A percentile compares a stretch with the other conserved stretches of the same genome.
Conservation (phyloP, 2,113 vertebrate genomes). For the Sinocyclocheilus maitianheensis region DNA sequence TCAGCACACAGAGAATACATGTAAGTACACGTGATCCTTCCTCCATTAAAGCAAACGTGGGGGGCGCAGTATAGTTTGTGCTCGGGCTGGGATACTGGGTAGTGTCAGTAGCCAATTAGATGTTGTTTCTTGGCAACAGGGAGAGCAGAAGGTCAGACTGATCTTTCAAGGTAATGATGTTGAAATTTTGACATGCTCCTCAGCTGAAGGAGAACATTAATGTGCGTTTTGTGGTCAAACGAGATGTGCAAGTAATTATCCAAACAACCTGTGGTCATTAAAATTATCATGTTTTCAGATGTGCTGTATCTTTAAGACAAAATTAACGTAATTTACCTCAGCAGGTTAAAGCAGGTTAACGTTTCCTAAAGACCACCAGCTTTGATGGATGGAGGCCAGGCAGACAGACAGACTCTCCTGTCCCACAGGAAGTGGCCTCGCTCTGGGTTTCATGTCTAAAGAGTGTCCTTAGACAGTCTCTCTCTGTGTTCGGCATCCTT, state of each 20-base stretch:
- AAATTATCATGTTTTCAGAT: background rate
- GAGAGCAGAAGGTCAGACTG: background rate
- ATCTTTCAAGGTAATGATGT: slow-evolving; percentile 11
- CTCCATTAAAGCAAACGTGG: background rate
- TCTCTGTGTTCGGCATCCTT: slow-evolving; percentile 8
- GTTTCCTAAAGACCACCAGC: background rate
- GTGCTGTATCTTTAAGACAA: background rate
- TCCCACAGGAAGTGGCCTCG: background rate
- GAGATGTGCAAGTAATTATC: background rate
- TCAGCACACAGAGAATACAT: slow-evolving; percentile 96
- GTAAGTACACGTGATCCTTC: slow-evolving; percentile 78
- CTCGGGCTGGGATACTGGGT: slow-evolving; percentile 7
- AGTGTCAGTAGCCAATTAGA: slow-evolving; percentile 2
- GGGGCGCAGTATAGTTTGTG: background rate
- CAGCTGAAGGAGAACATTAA: background rate
- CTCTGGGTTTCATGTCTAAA: slow-evolving; percentile 14
- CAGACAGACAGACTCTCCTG: background rate
- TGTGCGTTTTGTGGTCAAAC: background rate
- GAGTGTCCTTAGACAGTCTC: slow-evolving; percentile 14
- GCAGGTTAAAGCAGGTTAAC: background rate
- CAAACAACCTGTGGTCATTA: background rate
- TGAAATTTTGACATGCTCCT: slow-evolving; percentile 19
- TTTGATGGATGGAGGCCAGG: background rate
- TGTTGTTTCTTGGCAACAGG: background rate
- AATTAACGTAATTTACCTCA: background rate